Percentiles rank a stretch among this genome's conserved stretches.
phyloP scores from a whole-genome alignment of 1,140 invertebrate species.

The Drosophila tristis region DNA sequence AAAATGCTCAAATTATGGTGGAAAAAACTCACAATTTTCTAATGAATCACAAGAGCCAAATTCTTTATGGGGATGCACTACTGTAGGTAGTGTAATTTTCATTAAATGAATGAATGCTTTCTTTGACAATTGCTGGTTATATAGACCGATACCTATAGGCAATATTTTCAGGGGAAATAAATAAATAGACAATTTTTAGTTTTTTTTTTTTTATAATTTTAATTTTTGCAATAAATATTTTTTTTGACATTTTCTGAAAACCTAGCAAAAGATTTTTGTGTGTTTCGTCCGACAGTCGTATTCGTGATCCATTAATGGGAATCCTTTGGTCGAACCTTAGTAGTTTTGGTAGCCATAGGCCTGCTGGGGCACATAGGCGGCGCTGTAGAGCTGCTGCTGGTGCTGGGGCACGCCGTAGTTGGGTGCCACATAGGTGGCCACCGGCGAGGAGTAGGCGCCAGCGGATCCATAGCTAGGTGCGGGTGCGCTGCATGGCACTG shows the following conservation, averaged over 20 bases:
- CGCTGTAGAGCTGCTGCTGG: slow-evolving; percentile 56
- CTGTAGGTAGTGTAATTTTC: too few species aligned
- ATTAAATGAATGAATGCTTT: too few species aligned
- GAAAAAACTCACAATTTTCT: too few species aligned
- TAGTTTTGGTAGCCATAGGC: slow-evolving; percentile 50
- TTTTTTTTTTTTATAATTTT: slow-evolving; percentile 17
- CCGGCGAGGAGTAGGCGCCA: slow-evolving; percentile 70
- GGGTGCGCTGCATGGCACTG: slow-evolving; percentile 70
- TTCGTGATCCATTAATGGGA: slow-evolving; percentile 15
- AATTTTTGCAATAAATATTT: slow-evolving; percentile 52
- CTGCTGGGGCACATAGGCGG: slow-evolving; percentile 64
- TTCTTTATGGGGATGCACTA: too few species aligned
- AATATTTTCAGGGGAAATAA: background rate
- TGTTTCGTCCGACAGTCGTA: slow-evolving; percentile 32
- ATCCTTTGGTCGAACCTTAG: slow-evolving; percentile 25
- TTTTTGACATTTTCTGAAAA: slow-evolving; percentile 46
- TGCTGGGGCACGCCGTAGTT: slow-evolving; percentile 67
- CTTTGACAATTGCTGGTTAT: too few species aligned
- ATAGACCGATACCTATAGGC: too few species aligned
- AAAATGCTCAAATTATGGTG: too few species aligned
- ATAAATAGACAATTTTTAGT: background rate
- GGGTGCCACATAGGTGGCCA: slow-evolving; percentile 60
- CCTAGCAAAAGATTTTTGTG: slow-evolving; percentile 11
- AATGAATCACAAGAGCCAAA: too few species aligned
- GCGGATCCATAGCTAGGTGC: slow-evolving; percentile 67